phyloP scores from a whole-genome alignment of 2,113 vertebrate species.

The Taurulus bubalis region DNA sequence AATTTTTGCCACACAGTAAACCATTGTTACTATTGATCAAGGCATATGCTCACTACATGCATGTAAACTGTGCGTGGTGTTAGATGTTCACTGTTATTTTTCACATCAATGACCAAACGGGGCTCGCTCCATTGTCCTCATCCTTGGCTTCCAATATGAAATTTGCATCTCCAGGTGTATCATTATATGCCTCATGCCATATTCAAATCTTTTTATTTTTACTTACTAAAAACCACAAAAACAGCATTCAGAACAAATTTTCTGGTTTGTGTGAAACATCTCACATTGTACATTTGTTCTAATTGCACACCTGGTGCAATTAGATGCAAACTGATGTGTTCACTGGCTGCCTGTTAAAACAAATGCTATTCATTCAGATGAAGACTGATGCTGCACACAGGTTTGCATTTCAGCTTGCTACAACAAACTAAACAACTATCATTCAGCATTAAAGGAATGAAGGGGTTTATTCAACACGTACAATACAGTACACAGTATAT shows the following conservation, averaged over 20 bases:
- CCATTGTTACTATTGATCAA: neutral
- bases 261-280: conserved; percentile 54
- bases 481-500: neutral
- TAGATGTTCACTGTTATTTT: neutral
- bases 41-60: neutral
- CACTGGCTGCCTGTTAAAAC: conserved; percentile 48
- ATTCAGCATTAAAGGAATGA: neutral
- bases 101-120: conserved; percentile 6
- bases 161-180: conserved; percentile 14
- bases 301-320: conserved; percentile 69
- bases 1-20: neutral
- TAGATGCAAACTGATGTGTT: too few species aligned
- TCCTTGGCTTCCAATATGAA: conserved; percentile 4
- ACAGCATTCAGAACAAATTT: conserved; percentile 27
- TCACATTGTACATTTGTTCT: conserved; percentile 68
- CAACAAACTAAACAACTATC: neutral
- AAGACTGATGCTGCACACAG: conserved; percentile 49
- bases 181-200: conserved; percentile 10
- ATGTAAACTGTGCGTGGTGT: neutral
- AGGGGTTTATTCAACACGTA: neutral
- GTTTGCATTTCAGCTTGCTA: conserved; percentile 20
- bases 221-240: conserved; percentile 16
- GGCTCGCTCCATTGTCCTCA: neutral
- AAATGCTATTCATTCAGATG: conserved; percentile 54
- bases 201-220: conserved; percentile 19